Conservation (phyloP, 2,888 invertebrate species). For the Tyria jacobaeae region DNA sequence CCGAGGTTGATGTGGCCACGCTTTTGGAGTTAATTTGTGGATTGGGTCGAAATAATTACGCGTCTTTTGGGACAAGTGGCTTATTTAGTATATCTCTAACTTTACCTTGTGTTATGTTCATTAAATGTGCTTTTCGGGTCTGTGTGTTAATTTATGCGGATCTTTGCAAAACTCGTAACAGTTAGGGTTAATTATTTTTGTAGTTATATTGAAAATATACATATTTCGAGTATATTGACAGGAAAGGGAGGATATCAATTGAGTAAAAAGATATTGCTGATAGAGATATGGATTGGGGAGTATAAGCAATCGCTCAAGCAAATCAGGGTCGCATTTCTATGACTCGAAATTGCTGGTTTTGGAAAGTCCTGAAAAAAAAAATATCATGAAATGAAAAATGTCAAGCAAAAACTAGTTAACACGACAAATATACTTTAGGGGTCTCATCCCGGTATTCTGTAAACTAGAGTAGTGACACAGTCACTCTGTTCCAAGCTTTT, state of each 20-base stretch:
- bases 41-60: slow-evolving; percentile 35
- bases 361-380: no score
- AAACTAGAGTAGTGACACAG: no score
- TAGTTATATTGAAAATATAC: neutral
- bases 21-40: slow-evolving; percentile 36
- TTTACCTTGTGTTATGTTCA: slow-evolving; percentile 18
- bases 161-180: neutral
- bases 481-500: no score
- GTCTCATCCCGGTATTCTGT: no score
- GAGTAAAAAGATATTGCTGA: no score
- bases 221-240: no score
- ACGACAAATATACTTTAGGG: neutral
- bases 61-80: slow-evolving; percentile 24
- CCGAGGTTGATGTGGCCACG: slow-evolving; percentile 64
- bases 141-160: slow-evolving; percentile 14
- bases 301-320: no score
- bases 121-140: slow-evolving; percentile 9
- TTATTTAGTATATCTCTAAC: slow-evolving; percentile 19
- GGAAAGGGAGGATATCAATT: no score
- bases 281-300: no score
- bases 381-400: no score
- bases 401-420: neutral
- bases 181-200: slow-evolving; percentile 3
- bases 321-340: no score
- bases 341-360: no score